phyloP scores from a whole-genome alignment of 2,797 vertebrate genomes.

The Ptychadena robeensis region DNA sequence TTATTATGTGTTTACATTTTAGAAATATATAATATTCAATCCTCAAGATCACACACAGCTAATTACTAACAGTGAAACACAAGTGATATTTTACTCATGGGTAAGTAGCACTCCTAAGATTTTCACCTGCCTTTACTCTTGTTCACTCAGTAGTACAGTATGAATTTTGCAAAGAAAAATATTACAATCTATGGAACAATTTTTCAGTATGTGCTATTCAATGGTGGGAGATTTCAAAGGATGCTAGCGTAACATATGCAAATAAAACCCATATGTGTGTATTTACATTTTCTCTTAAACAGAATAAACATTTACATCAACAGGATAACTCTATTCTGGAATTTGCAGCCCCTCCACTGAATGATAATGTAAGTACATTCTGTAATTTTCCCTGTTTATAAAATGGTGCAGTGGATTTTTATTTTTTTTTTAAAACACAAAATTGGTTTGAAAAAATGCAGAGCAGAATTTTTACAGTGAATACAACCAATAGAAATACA shows the following conservation, averaged over 20 bases:
- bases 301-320: background rate
- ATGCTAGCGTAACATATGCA: background rate
- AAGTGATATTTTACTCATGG: slow-evolving; percentile 81
- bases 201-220: background rate
- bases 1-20: slow-evolving; percentile 61
- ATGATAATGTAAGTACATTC: slow-evolving; percentile 69
- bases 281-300: no score
- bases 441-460: background rate
- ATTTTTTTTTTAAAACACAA: no score
- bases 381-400: no score
- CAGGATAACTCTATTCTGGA: slow-evolving; percentile 63
- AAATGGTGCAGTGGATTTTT: no score
- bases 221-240: no score
- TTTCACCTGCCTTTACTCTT: background rate
- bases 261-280: background rate
- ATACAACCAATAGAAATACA: no score
- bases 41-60: slow-evolving; percentile 80
- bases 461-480: background rate
- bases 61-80: slow-evolving; percentile 84
- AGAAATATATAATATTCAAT: slow-evolving; percentile 86
- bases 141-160: background rate
- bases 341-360: slow-evolving; percentile 66
- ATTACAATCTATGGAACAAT: no score
- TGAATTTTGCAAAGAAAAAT: background rate
- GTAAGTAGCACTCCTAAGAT: slow-evolving; percentile 74